Percentiles rank a stretch among this genome's conserved stretches.
phyloP scores from a whole-genome alignment of 2,797 vertebrate species.

The Bothrops alternatus region DNA sequence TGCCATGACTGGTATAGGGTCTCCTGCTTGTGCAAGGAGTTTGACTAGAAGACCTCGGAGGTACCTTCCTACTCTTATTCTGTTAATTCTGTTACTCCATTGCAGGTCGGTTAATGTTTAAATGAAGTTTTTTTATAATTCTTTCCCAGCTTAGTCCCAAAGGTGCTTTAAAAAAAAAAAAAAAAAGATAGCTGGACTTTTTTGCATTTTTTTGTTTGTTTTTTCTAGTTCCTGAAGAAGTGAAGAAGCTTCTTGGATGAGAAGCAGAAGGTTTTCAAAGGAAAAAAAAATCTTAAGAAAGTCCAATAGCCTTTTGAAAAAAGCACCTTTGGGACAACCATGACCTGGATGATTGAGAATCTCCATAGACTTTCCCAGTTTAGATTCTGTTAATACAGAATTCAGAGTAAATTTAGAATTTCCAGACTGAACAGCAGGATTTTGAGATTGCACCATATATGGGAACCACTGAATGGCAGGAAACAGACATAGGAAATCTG shows the following conservation, averaged over 20 bases:
- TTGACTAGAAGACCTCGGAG: neutral
- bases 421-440: neutral
- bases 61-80: neutral
- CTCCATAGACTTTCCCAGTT: neutral
- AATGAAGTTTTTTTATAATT: neutral
- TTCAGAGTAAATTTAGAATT: neutral
- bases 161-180: neutral
- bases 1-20: neutral
- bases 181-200: neutral
- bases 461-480: neutral
- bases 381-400: neutral
- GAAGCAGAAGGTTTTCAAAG: no score
- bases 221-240: neutral
- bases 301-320: no score
- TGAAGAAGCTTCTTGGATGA: neutral
- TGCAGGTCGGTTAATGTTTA: neutral
- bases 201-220: neutral
- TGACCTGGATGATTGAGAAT: no score
- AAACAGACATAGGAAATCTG: neutral
- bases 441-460: neutral
- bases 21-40: neutral
- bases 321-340: neutral
- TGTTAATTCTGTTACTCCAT: neutral
- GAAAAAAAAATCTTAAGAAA: no score
- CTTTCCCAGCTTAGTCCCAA: neutral